Percentiles rank a stretch among this genome's conserved stretches.
These are phyloP conservation scores for Triplophysa bombifrons DNA, from an alignment of 2,797 vertebrate species.

Conservation along the genomic window DNA sequence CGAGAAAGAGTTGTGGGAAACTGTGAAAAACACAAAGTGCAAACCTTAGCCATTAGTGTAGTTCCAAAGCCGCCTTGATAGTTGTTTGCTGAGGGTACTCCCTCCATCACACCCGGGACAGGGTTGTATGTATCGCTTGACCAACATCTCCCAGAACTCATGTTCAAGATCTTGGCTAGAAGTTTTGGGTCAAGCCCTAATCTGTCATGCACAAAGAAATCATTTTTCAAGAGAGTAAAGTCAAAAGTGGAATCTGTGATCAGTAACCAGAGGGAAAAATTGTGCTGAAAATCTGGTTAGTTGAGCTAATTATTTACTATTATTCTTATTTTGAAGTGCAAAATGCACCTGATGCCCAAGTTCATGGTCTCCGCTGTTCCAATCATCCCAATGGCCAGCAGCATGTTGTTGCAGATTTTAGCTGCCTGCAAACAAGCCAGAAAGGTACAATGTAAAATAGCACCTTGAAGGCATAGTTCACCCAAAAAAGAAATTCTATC, in stretches of 20 bases:
- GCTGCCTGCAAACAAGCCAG: slow-evolving; percentile 82
- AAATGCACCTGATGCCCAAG: slow-evolving; percentile 92
- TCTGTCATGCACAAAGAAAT: slow-evolving; percentile 74
- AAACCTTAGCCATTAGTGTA: slow-evolving; percentile 96
- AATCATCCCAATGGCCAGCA: slow-evolving; percentile 97
- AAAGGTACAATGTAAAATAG: slow-evolving; percentile 17
- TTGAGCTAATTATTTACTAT: too few species aligned
- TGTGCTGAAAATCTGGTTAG: not conserved
- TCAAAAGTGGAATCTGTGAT: slow-evolving; percentile 59
- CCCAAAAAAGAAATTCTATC: too few species aligned
- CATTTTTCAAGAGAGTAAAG: not conserved
- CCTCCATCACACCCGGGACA: slow-evolving; percentile 99
- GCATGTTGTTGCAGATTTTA: slow-evolving; percentile 99
- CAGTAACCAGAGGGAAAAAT: slow-evolving; percentile 37
- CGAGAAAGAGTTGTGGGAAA: not conserved
- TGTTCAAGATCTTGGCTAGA: slow-evolving; percentile 94
- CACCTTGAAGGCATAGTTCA: too few species aligned
- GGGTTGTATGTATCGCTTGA: slow-evolving; percentile 98
- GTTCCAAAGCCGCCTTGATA: slow-evolving; percentile 97
- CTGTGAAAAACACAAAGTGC: slow-evolving; percentile 16
- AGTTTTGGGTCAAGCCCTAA: slow-evolving; percentile 97
- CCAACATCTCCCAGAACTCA: slow-evolving; percentile 99
- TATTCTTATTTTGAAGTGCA: too few species aligned
- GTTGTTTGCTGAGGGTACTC: slow-evolving; percentile 95
- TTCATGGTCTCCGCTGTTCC: slow-evolving; percentile 98